Base-by-base conservation (phyloP, 2,888 invertebrate species). In the Trichopria drosophilae region DNA sequence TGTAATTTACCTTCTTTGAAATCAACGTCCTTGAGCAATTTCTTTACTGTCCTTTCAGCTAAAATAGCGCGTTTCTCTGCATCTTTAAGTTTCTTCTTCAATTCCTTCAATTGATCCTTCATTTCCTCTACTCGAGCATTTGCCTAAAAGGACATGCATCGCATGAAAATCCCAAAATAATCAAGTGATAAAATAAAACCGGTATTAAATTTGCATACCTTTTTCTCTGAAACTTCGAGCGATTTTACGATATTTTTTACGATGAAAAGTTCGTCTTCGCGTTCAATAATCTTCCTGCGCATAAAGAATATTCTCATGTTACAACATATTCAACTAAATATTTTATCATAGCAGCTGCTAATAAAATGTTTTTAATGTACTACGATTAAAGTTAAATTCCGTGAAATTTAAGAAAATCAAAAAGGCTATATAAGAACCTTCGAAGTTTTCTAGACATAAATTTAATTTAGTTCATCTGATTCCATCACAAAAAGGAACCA, bases 221-320 rank as follows among this genome's bases (percentile, higher is more conserved):
- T 75, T 37, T 74, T 72, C 45, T 75, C 75, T 34, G 75, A 73
- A 5, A 75, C 75, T 53, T 73, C 74, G 13, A 75, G 65, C 0
- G 75, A 74, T 47, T 75, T 75, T 18, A 75, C 73, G 50, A 75
- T 75, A 51, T 75, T 75, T 59, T 75, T 71, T 19, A 75, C 75
- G 53, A 75, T 75, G 50, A 75, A 75, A 4, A 75, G 66, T 57
- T 75, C 75, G 51, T 75, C 75, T 59, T 75, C 75, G 28, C 75
- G 69, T 50, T 75, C 75, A 31, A 75, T 55, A 51, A 75, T 74
- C 68, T 75, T 75, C 51, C 75, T 75, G 46, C 13, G 40, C 24
- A n/a, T 22, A 32, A 35, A 12, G 35, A 24, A 13, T n/a, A 22
- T 19, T n/a, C n/a, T n/a, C n/a, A n/a, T n/a, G n/a, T 20, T 6